These are phyloP conservation scores for Pseudococcus longispinus DNA, from an alignment of 2,888 invertebrate species.

Conservation along the genomic window DNA sequence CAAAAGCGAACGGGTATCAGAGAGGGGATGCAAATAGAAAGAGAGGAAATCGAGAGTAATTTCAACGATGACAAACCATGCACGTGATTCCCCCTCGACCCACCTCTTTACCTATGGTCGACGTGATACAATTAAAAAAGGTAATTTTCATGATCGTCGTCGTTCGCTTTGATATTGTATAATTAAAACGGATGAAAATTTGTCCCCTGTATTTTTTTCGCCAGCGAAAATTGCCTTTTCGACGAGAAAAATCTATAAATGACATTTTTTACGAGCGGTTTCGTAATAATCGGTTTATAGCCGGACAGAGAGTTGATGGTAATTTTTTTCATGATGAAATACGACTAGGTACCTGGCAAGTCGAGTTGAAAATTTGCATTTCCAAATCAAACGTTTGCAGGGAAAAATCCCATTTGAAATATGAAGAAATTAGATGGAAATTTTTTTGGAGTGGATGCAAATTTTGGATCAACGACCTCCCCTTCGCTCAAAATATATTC, in stretches of 20 bases:
- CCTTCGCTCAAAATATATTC: too few species aligned
- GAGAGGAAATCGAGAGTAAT: not conserved
- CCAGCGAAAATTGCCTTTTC: not conserved
- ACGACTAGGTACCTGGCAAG: too few species aligned
- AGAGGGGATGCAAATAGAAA: not conserved
- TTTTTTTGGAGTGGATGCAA: too few species aligned
- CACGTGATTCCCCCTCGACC: not conserved
- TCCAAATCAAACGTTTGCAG: too few species aligned
- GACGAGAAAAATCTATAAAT: not conserved
- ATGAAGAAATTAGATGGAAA: too few species aligned
- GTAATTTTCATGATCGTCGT: not conserved
- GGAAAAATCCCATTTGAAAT: too few species aligned
- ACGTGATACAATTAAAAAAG: conserved; percentile 2
- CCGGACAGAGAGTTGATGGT: not conserved
- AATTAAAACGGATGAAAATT: not conserved
- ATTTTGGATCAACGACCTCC: too few species aligned
- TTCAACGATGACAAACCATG: not conserved
- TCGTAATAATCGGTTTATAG: not conserved
- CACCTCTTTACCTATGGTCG: not conserved
- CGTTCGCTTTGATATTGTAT: not conserved
- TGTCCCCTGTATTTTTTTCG: not conserved
- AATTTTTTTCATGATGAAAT: not conserved
- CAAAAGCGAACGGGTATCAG: not conserved
- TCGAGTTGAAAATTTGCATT: too few species aligned
- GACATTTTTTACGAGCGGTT: not conserved